Evolutionary conservation across 2,113 vertebrate genomes (phyloP), one percentile per base, ranked within the genome.

Genomic region (Melanotaenia duboulayi): DNA sequence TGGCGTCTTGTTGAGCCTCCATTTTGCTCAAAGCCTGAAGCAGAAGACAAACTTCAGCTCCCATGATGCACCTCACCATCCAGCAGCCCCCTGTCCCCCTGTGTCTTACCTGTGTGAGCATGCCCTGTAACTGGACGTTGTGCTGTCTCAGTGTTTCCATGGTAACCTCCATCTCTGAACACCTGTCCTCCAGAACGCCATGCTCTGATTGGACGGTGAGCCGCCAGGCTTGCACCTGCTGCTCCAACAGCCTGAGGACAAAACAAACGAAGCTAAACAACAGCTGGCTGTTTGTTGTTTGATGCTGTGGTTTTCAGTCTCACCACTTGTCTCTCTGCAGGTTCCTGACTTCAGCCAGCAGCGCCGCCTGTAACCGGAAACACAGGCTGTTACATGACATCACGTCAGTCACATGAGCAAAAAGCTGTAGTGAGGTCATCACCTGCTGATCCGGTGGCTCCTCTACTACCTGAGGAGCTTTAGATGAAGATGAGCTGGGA

Each of bases 171-270:
- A 96, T 89, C 79, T 89, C 79, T 4, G 78, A 78, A 44, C 77
- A 94, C 83, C 87, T 93, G 71, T 94, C 90, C 85, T 95, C 92
- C 70, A 97, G 93, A 60, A 71, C 66, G 39, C 84, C 63, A 1
- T 92, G 91, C 55, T 95, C 90, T 23, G 93, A 91, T 83, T 93
- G 93, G 37, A 95, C 78, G n/a, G 94, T 83, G 17, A 91, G 75
- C 71, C 88, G 93, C 94, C 89, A 91, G 0, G 73, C 90, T 74
- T 88, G 87, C 72, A 97, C 81, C 56, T 95, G 85, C 52, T 94
- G 92, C 78, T 94, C 94, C 79, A 96, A 74, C 60, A 94, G 65
- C 85, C 97, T 97, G 81, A 9, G 7, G 22, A 25, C 24, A 17
- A 63, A 22, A 44, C 12, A 54, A 62, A 57, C 5, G 37, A 17